Evolutionary conservation across 2,113 vertebrate species (phyloP).

Genomic region (Sardina pilchardus): DNA sequence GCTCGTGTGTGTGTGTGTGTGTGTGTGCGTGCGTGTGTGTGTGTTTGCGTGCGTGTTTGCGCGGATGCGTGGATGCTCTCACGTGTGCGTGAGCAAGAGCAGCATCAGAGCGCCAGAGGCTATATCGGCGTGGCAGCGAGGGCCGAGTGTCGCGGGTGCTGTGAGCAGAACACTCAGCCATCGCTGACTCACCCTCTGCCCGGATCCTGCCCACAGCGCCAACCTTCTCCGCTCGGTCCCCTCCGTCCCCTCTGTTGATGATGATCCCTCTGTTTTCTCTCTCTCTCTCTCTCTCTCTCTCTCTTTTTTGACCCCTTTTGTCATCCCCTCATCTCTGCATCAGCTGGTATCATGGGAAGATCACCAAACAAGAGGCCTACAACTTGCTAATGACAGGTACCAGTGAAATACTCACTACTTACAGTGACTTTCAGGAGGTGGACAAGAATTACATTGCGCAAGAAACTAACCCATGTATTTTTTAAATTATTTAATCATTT

Average conservation of each 20-base stretch:
- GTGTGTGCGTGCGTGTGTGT: background rate
- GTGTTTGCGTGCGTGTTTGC: background rate
- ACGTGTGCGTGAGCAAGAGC: background rate
- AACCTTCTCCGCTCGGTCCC: background rate
- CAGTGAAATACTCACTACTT: conserved; percentile 10
- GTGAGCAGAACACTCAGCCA: conserved; percentile 48
- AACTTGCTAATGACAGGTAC: conserved; percentile 97
- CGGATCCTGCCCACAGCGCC: background rate
- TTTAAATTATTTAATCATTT: background rate
- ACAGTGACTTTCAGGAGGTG: background rate
- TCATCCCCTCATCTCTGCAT: conserved; percentile 55
- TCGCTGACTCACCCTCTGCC: conserved; percentile 46
- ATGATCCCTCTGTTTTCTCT: background rate
- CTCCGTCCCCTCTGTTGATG: background rate
- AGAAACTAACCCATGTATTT: too few relatives aligned
- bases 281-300: background rate
- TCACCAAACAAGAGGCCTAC: conserved; percentile 97
- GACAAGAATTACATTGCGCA: too few relatives aligned
- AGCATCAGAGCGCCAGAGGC: background rate
- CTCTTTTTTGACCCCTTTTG: conserved; percentile 5
- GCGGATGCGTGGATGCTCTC: background rate
- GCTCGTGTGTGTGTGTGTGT: too few relatives aligned
- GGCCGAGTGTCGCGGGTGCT: background rate
- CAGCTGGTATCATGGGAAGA: conserved; percentile 99
- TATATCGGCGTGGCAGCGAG: conserved; percentile 4